Evolutionary conservation across 2,113 vertebrate genomes (phyloP), one percentile per base, ranked within the genome.

Genomic region (Grammomys dolichurus): DNA sequence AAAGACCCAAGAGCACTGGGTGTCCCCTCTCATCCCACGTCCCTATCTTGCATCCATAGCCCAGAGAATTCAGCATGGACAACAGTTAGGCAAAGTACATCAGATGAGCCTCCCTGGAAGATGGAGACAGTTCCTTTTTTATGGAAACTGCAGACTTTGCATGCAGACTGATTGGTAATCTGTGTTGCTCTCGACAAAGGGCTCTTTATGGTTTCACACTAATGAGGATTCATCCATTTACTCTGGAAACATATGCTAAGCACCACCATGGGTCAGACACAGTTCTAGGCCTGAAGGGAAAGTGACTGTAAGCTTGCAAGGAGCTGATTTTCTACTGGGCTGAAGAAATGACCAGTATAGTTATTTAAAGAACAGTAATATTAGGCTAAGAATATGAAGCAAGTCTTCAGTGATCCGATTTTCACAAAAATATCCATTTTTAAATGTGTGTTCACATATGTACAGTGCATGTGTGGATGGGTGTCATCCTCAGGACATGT

Each of bases 31-130:
- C 26, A 58, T 69, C 36, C 69, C 51, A 8, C 9, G 28, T 19
- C 19, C 4, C 0, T 7, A 0, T 5, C 65, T 67, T 72, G 10
- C 2, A 16, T 28, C 12, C 1, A 0, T 1, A 2, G 1, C 0
- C 19, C 54, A 69, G n/a, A 54, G 6, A 51, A 4, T 17, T 36
- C 82, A 31, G 20, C 1, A 11, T 8, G 89, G 13, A 40, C 43
- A 54, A 58, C 65, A 43, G 20, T 40, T 7, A 16, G 4, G n/a
- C 33, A 78, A 28, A 67, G 33, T 11, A 51, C 48, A 31, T 26
- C 24, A 36, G 20, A 69, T 5, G 63, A 22, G 26, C 26, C 76
- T 89, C 54, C 87, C 46, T 67, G 56, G 14, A 87, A 70, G 73
- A 36, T 26, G 12, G 5, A 0, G 10, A 36, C 48, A 19, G 36